Evolutionary conservation across 2,113 vertebrate genomes (phyloP), one percentile per base, ranked within the genome.

Genomic region (Daphoenositta chrysoptera): DNA sequence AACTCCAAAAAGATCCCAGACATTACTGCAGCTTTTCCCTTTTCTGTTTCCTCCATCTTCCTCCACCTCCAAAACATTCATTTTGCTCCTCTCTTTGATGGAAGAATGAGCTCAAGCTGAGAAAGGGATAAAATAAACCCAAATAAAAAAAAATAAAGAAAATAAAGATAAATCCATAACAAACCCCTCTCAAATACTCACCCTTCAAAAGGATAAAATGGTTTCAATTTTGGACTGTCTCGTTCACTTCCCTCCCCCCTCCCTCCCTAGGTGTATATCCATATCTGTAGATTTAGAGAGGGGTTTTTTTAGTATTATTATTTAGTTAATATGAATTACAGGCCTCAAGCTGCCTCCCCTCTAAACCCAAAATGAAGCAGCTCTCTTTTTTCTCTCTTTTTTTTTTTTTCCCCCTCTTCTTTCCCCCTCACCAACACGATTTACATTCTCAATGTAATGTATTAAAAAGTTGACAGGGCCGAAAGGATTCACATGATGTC

Each of bases 391-490:
- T 94, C 39, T 58, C 57, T 98, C 98, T 98, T 17, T 30, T 11
- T 30, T 98, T 97, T 97, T 97, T 92, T 83, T 91, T 45, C 1
- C 51, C 69, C 91, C 92, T 70, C 95, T 95, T 96, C 40, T 80
- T 96, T 97, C 94, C 98, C 98, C 97, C 97, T 98, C 97, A 98
- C 98, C 98, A 98, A 99, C 98, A 98, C 98, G 99, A 99, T 99
- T 99, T 99, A 99, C 99, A 99, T 99, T 99, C 99, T 99, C 98
- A 99, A 99, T 99, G 98, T 99, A 99, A 99, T 99, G 99, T 99
- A 99, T 99, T 99, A 99, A 99, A 99, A 99, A 99, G 99, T 99
- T 99, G 99, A 99, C 99, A 99, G 99, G 99, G 99, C 99, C 99
- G 99, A 99, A 99, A 98, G 99, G 98, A 99, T 99, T 99, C 99